Conservation (phyloP, 2,888 invertebrate genomes). For the Meghimatium bilineatum region DNA sequence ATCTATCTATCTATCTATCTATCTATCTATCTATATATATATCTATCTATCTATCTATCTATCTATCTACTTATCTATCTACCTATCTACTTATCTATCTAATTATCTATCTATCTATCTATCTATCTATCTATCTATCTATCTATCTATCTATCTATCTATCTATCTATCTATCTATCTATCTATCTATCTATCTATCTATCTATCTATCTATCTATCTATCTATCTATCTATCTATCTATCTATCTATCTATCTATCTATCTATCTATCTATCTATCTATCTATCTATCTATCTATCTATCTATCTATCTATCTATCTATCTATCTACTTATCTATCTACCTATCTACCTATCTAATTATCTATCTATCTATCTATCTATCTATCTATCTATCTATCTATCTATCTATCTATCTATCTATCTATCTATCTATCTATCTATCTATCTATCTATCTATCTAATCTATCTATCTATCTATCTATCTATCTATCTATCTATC, state of each 20-base stretch:
- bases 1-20: constrained; percentile 10
- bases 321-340: too few relatives aligned
- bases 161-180: neutral
- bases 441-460: neutral
- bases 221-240: constrained; percentile 13
- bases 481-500: too few relatives aligned
- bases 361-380: neutral
- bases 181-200: neutral
- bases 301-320: constrained; percentile 4
- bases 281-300: constrained; percentile 13
- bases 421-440: neutral
- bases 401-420: neutral
- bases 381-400: neutral
- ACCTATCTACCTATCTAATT: too few relatives aligned
- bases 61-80: too few relatives aligned
- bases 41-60: too few relatives aligned
- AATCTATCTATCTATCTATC: neutral
- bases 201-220: neutral
- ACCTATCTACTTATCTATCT: too few relatives aligned
- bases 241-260: constrained; percentile 13
- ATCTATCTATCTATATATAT: too few relatives aligned
- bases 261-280: constrained; percentile 13
- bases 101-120: constrained; percentile 13
- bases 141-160: neutral
- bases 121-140: constrained; percentile 4